These are phyloP conservation scores for Todiramphus chloris DNA, from an alignment of 2,113 vertebrate species.

Conservation along the genomic window DNA sequence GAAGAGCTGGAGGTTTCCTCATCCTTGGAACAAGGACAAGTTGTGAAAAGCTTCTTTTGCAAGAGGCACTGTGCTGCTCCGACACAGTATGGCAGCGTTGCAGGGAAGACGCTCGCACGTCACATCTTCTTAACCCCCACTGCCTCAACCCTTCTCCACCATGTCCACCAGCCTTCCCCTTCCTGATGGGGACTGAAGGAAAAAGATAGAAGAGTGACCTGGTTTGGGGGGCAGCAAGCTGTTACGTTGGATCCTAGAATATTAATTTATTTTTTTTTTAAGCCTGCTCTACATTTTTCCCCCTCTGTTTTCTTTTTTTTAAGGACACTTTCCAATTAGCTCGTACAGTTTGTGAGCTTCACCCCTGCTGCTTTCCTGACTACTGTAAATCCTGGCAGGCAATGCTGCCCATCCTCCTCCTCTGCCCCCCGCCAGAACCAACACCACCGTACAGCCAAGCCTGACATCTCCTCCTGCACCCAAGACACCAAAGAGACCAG, in stretches of 20 bases:
- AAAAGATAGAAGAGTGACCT: neutral
- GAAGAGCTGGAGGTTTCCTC: slow-evolving; percentile 55
- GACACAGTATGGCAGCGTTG: slow-evolving; percentile 44
- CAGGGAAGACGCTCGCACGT: neutral
- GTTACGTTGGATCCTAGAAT: neutral
- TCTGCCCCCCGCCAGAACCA: neutral
- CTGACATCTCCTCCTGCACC: neutral
- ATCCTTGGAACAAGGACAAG: slow-evolving; percentile 60
- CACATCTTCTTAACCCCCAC: slow-evolving; percentile 40
- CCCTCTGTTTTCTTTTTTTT: neutral
- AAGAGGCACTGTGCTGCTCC: slow-evolving; percentile 16
- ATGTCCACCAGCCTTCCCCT: neutral
- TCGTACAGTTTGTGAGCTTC: neutral
- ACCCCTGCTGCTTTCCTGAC: slow-evolving; percentile 1
- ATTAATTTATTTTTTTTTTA: neutral
- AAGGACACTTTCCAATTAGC: neutral
- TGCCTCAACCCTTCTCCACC: neutral
- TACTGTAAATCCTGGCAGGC: slow-evolving; percentile 35
- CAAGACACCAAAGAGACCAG: neutral
- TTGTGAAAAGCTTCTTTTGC: slow-evolving; percentile 55
- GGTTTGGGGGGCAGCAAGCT: neutral
- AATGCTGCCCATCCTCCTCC: neutral
- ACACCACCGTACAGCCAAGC: neutral
- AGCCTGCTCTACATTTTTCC: neutral
- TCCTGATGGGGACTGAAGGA: neutral